phyloP scores from a whole-genome alignment of 2,797 vertebrate genomes.

The Pseudochirops corinnae region DNA sequence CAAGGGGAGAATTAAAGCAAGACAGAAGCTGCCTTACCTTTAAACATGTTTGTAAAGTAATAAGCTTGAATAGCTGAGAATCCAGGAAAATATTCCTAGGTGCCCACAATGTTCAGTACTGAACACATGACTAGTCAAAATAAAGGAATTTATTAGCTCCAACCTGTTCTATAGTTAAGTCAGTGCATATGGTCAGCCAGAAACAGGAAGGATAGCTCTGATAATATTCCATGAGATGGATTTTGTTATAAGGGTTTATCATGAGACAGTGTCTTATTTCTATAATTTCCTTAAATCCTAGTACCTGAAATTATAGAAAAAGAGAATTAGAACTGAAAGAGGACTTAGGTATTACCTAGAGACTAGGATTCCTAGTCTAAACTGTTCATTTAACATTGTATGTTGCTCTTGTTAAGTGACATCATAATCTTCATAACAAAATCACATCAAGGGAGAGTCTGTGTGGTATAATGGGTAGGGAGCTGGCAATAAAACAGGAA shows the following conservation, averaged over 20 bases:
- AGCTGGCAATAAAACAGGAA: no score
- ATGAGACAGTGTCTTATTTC: background rate
- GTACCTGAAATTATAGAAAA: background rate
- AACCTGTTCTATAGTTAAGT: background rate
- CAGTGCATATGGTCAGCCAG: background rate
- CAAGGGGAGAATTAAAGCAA: background rate
- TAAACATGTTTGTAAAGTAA: no score
- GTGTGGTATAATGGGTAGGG: background rate
- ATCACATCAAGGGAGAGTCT: background rate
- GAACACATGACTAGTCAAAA: no score
- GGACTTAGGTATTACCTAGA: background rate
- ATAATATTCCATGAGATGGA: background rate
- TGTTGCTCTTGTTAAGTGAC: background rate
- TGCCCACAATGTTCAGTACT: no score
- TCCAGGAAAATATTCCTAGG: no score
- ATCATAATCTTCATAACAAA: background rate
- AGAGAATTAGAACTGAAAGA: background rate
- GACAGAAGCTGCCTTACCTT: background rate
- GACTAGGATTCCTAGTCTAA: background rate
- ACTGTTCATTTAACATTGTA: background rate
- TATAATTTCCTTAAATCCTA: background rate
- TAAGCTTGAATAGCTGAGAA: no score
- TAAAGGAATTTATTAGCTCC: background rate
- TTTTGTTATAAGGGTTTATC: background rate
- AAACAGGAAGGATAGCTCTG: background rate